These are phyloP conservation scores for Glandiceps talaboti DNA, from an alignment of 53 echinoderm and acorn worm species.

Conservation along the genomic window DNA sequence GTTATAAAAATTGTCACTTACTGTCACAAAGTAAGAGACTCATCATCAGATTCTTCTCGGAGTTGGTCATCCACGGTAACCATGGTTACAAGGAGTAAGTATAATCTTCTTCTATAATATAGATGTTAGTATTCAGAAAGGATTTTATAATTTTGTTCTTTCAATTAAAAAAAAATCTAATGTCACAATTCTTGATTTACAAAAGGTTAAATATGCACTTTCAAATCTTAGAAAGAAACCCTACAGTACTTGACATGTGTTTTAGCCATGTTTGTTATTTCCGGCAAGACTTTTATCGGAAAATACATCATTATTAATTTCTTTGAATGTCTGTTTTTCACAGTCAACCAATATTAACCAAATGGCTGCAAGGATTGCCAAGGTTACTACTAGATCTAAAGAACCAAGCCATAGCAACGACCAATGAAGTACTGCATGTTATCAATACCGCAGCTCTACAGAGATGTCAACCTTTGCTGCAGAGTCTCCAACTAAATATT, in stretches of 20 bases:
- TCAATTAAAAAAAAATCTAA: no score
- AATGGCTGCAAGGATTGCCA: conserved; percentile 30
- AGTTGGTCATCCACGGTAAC: conserved; percentile 5
- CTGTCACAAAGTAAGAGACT: conserved; percentile 43
- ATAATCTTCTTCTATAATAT: no score
- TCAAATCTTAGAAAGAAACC: no score
- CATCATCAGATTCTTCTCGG: conserved; percentile 23
- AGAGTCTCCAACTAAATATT: conserved; percentile 39
- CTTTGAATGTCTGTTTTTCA: no score
- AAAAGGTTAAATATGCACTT: no score
- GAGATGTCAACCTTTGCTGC: conserved; percentile 23
- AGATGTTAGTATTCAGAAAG: no score
- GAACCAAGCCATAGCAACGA: conserved; percentile 15
- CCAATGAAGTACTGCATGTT: conserved; percentile 41
- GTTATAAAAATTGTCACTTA: conserved; percentile 42
- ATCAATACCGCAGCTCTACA: conserved; percentile 35
- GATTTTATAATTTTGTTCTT: no score
- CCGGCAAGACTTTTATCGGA: no score
- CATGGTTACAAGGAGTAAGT: not conserved
- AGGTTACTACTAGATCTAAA: conserved; percentile 24
- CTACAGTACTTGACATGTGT: no score
- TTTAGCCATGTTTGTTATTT: no score
- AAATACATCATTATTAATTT: no score
- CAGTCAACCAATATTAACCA: not conserved
- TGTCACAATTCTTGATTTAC: no score